Evolutionary conservation across 2,113 vertebrate genomes (phyloP), one percentile per base, ranked within the genome.

Genomic region (Grantiella picta): DNA sequence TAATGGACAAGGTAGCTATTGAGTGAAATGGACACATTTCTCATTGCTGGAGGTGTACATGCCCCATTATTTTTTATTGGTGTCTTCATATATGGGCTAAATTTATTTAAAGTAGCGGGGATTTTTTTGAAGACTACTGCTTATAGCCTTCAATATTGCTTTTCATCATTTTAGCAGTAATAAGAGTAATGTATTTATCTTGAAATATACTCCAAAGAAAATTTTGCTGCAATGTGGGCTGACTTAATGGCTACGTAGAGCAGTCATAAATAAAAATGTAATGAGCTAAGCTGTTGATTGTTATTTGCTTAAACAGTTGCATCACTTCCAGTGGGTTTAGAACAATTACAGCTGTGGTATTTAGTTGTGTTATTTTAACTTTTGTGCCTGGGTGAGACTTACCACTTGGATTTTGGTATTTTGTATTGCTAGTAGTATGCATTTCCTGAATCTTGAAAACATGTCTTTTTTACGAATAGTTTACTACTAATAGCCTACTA

Each of bases 1-100:
- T 85, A 99, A 99, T 27, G 99, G 99, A 93, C 99, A 99, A 99
- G 99, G 99, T 99, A 98, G 97, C 88, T 92, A 42, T 36, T 84
- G 15, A 92, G 70, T 80, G 44, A 71, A 73, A 70, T 5, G 6
- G 10, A 29, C 56, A 22, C 1, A 24, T n/a, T 82, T 36, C 14
- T 79, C 6, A 15, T 36, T 78, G 31, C 24, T 78, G 45, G 15
- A 53, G 9, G 13, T 65, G 44, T 56, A 38, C 35, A 23, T 15
- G 14, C 13, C 13, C 12, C 19, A 1, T 50, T 63, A 2, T 27
- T 54, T 69, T 38, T 90, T 18, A 2, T 38, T 80, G 3, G 61
- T 70, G 19, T 56, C 7, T 47, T 79, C 3, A 1, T 61, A 5
- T 53, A 16, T 40, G 25, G 11, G 7, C 22, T 44, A 49, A 42